phyloP scores from a whole-genome alignment of 2,113 vertebrate species.

The Eptatretus burgeri region DNA sequence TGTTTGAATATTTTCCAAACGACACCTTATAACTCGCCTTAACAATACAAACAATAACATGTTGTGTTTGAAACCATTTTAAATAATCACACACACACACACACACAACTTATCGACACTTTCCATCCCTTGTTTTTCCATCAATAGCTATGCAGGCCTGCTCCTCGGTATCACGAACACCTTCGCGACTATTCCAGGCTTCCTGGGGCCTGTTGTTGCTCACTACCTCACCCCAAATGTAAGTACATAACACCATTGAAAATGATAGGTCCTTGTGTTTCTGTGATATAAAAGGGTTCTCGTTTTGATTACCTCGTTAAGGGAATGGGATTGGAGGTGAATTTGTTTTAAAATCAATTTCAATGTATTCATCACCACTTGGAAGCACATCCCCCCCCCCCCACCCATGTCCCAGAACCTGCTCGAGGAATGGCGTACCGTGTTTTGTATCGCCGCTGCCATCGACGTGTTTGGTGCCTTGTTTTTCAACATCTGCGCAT shows the following conservation, averaged over 20 bases:
- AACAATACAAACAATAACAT: no score
- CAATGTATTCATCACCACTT: neutral
- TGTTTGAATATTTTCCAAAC: no score
- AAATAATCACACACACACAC: no score
- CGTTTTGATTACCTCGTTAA: neutral
- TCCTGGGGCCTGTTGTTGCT: conserved; percentile 70
- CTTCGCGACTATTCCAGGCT: conserved; percentile 78
- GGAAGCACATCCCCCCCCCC: conserved; percentile 6
- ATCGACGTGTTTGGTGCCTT: conserved; percentile 55
- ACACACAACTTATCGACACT: no score
- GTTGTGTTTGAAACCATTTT: no score
- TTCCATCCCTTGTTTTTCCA: neutral
- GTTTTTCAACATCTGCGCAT: conserved; percentile 41
- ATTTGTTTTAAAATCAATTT: neutral
- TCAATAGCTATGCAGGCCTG: conserved; percentile 55
- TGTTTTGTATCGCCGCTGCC: conserved; percentile 65
- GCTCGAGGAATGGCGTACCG: conserved; percentile 48
- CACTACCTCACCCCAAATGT: conserved; percentile 44
- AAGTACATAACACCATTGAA: conserved; percentile 20
- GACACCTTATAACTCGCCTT: no score
- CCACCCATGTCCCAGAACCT: conserved; percentile 32
- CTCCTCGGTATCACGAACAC: conserved; percentile 86
- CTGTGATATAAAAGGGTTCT: neutral
- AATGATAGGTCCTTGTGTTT: neutral
- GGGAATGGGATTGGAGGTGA: neutral